Evolutionary conservation across 2,888 invertebrate genomes (phyloP).

Genomic region (Aphodius sticticus): DNA sequence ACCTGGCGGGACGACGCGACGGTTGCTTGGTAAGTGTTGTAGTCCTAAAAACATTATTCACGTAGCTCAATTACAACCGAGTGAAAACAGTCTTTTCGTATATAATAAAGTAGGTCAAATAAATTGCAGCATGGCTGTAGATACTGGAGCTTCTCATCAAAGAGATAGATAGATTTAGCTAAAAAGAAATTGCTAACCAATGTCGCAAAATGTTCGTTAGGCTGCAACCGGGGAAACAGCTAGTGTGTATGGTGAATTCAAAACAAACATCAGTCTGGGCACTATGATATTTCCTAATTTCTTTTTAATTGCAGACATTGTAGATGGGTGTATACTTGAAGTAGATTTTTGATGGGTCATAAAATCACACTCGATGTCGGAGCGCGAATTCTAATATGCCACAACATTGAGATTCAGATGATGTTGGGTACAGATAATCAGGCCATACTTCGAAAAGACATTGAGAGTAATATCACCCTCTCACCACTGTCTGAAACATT

Average conservation of each 20-base stretch:
- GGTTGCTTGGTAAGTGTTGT: not conserved
- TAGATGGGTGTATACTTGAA: not conserved
- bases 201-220: not conserved
- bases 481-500: too few relatives aligned
- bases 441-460: not conserved
- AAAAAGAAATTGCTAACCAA: not conserved
- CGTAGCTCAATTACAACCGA: not conserved
- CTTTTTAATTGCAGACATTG: not conserved
- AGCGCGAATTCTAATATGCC: not conserved
- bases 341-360: not conserved
- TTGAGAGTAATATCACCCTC: too few relatives aligned
- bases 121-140: not conserved
- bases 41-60: not conserved
- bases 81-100: not conserved
- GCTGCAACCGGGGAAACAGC: not conserved
- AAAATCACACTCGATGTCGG: not conserved
- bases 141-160: not conserved
- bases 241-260: not conserved
- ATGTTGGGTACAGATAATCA: not conserved
- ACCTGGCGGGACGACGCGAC: not conserved
- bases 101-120: not conserved
- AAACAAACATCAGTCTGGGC: not conserved
- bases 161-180: not conserved
- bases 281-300: not conserved
- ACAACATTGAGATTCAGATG: not conserved